Conservation (phyloP, 2,113 vertebrate genomes). For the Pygoscelis adeliae region DNA sequence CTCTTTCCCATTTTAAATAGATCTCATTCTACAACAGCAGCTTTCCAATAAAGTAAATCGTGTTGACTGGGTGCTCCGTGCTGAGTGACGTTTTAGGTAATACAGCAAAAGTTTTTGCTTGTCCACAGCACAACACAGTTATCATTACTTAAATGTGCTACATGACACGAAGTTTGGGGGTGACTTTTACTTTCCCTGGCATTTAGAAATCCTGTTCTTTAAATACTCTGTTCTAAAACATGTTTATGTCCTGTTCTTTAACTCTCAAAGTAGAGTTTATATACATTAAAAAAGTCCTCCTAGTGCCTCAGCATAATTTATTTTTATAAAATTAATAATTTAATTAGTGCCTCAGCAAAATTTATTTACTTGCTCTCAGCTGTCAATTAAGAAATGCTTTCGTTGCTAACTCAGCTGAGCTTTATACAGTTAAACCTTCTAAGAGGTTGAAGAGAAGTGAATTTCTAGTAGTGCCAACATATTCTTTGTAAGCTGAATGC, state of each 20-base stretch:
- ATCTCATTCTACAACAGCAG: background rate
- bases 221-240: background rate
- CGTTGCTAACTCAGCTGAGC: background rate
- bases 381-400: background rate
- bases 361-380: background rate
- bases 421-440: background rate
- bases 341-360: background rate
- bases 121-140: background rate
- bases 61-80: background rate
- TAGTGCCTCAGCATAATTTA: background rate
- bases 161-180: accelerated
- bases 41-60: background rate
- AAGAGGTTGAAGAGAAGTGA: background rate
- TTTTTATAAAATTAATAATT: background rate
- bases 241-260: background rate
- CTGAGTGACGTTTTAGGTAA: background rate
- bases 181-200: background rate
- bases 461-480: background rate
- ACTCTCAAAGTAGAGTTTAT: background rate
- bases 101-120: background rate
- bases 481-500: background rate
- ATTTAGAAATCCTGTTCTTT: background rate
- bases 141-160: background rate
- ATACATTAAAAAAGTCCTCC: background rate
- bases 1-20: background rate